phyloP scores from a whole-genome alignment of 64 coral and sea anemone genomes.

The Montipora efflorescens region DNA sequence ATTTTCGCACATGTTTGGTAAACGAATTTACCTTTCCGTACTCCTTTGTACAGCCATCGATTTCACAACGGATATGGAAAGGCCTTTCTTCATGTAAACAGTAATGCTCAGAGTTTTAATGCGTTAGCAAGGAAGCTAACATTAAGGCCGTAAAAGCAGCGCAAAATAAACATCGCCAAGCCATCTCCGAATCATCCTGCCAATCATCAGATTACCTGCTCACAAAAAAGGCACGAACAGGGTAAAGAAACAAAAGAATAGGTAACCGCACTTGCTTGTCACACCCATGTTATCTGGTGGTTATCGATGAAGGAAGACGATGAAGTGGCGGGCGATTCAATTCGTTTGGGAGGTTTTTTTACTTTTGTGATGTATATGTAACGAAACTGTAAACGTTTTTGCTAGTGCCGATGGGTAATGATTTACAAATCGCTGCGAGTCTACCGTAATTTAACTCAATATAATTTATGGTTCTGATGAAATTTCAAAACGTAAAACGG shows the following conservation, averaged over 20 bases:
- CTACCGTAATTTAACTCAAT: background rate
- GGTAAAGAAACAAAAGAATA: background rate
- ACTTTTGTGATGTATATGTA: background rate
- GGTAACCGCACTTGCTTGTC: background rate
- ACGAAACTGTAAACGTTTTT: background rate
- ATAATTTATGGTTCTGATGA: background rate
- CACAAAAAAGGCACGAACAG: background rate
- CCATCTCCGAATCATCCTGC: background rate
- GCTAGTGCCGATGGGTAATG: background rate
- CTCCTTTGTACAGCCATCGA: conserved; percentile 4
- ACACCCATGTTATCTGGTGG: background rate
- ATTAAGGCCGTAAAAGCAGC: conserved; percentile 10
- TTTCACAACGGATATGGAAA: conserved; percentile 8
- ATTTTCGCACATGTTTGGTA: conserved; percentile 13
- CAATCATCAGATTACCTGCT: background rate
- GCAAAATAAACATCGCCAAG: conserved; percentile 34
- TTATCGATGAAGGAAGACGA: background rate
- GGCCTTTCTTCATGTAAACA: background rate
- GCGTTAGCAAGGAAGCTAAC: conserved; percentile 3
- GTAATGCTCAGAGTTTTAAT: conserved; percentile 38
- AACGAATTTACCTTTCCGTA: conserved; percentile 28
- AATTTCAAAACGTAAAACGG: background rate
- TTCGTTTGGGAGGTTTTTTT: background rate
- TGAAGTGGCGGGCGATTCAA: background rate
- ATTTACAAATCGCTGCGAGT: conserved; percentile 5